phyloP scores from a whole-genome alignment of 1,140 invertebrate species.

The Caenorhabditis briggsae region DNA sequence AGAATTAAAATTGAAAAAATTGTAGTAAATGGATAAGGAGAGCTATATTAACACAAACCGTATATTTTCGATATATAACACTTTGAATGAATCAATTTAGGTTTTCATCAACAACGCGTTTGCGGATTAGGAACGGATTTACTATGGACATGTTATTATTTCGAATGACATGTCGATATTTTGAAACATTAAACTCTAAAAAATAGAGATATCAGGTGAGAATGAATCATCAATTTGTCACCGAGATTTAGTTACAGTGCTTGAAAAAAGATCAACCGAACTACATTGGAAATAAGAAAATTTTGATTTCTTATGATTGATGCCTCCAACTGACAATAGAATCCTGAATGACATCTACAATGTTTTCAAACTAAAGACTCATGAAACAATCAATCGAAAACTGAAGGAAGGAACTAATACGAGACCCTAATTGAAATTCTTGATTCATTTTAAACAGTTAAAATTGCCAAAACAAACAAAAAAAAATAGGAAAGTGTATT shows the following conservation, averaged over 20 bases:
- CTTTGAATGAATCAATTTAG: constrained; percentile 18
- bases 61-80: not conserved
- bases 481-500: not conserved
- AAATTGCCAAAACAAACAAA: constrained; percentile 45
- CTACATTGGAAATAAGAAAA: not conserved
- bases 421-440: not conserved
- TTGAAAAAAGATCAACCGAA: not conserved
- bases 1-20: too few relatives aligned
- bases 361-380: constrained; percentile 9
- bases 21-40: not conserved
- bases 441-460: constrained; percentile 8
- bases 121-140: constrained; percentile 44
- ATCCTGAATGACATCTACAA: not conserved
- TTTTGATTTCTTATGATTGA: not conserved
- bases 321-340: not conserved
- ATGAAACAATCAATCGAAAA: not conserved
- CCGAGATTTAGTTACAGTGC: too few relatives aligned
- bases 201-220: too few relatives aligned
- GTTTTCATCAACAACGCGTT: not conserved
- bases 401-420: not conserved
- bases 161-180: not conserved
- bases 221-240: too few relatives aligned
- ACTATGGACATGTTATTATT: not conserved
- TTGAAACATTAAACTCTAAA: not conserved
- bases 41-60: not conserved